These are phyloP conservation scores for Cavia porcellus DNA, from an alignment of 2,113 vertebrate genomes.

Conservation along the genomic window DNA sequence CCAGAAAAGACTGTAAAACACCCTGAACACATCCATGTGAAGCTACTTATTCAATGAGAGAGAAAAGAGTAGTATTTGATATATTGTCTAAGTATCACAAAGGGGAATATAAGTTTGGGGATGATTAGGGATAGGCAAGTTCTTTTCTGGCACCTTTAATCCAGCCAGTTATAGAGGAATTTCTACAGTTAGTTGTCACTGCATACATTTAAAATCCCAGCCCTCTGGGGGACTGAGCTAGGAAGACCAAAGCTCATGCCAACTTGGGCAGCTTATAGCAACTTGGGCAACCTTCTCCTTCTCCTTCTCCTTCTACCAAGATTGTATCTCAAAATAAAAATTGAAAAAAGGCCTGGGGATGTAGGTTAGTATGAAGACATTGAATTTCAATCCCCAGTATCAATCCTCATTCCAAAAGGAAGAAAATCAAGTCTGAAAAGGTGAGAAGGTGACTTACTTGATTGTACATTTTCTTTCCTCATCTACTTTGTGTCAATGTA, in stretches of 20 bases:
- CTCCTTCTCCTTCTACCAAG: too few relatives aligned
- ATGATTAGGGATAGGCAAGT: background rate
- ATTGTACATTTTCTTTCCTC: background rate
- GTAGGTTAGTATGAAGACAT: background rate
- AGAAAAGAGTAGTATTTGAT: background rate
- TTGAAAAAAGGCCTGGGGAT: background rate
- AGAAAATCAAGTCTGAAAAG: background rate
- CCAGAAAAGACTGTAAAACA: conserved; percentile 18
- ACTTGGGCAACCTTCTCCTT: too few relatives aligned
- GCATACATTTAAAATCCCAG: background rate
- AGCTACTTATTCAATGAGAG: background rate
- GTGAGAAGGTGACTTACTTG: background rate
- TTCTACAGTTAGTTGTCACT: background rate
- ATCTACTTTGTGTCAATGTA: background rate
- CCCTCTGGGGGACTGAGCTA: background rate
- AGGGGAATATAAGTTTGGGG: background rate
- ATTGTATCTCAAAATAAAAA: background rate
- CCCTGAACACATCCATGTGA: too few relatives aligned
- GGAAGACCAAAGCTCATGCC: background rate
- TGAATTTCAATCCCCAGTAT: background rate
- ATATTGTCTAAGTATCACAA: background rate
- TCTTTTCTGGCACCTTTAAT: background rate
- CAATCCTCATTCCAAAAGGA: background rate
- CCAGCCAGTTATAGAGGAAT: background rate
- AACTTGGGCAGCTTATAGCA: background rate